phyloP scores from a whole-genome alignment of 2,113 vertebrate genomes.

The Prionailurus viverrinus region DNA sequence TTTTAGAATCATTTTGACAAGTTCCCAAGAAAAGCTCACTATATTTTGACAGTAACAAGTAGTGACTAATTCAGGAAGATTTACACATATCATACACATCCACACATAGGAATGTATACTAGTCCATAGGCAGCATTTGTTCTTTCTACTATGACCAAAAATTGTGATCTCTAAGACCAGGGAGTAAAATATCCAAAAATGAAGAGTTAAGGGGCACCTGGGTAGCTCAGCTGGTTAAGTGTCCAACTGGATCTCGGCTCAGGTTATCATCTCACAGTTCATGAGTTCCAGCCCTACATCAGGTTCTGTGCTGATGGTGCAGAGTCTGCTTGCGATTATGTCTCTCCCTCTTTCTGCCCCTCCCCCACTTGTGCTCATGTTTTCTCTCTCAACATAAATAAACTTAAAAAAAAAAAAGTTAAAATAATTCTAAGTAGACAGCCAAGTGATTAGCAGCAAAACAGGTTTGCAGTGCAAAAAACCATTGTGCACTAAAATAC shows the following conservation, averaged over 20 bases:
- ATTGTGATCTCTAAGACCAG: background rate
- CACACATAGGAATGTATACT: background rate
- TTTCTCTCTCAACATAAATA: no score
- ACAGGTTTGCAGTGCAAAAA: conserved; percentile 1
- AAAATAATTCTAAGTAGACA: conserved; percentile 22
- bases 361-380: no score
- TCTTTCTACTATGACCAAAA: conserved; percentile 30
- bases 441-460: conserved; percentile 48
- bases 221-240: no score
- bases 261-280: no score
- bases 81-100: background rate
- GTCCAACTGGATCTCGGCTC: no score
- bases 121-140: background rate
- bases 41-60: background rate
- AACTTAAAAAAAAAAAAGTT: background rate
- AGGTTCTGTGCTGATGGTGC: no score
- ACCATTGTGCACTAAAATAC: background rate
- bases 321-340: no score
- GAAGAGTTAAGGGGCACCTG: background rate
- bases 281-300: no score
- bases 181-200: conserved; percentile 33
- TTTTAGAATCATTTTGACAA: conserved; percentile 39
- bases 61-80: background rate
- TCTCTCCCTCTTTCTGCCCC: no score
- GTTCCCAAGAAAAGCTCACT: background rate